Evolutionary conservation across 1,140 invertebrate genomes (phyloP).

Genomic region (Holcopasites calliopsidis): DNA sequence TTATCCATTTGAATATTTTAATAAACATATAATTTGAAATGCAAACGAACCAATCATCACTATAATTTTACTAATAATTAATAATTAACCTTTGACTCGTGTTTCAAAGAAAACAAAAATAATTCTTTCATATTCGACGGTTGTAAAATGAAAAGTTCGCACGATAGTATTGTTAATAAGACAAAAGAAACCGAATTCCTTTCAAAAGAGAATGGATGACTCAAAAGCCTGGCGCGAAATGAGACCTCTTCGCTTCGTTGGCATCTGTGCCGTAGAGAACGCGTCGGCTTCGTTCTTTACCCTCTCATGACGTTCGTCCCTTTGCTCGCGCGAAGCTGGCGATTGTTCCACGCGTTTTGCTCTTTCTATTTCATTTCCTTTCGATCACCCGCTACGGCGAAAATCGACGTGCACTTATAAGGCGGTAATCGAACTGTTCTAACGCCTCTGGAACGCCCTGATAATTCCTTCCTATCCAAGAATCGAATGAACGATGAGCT

Average conservation of each 20-base stretch:
- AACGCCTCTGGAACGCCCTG: neutral
- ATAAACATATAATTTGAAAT: neutral
- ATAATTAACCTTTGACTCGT: too few relatives aligned
- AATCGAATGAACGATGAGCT: neutral
- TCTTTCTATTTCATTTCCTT: constrained; percentile 40
- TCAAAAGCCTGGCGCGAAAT: constrained; percentile 24
- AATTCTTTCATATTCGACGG: too few relatives aligned
- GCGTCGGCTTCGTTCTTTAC: neutral
- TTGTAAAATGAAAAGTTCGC: neutral
- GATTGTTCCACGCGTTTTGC: constrained; percentile 30
- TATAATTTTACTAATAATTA: too few relatives aligned
- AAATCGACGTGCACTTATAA: constrained; percentile 15
- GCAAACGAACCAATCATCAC: too few relatives aligned
- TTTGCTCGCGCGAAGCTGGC: constrained; percentile 7
- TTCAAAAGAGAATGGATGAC: neutral
- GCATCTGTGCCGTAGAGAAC: neutral
- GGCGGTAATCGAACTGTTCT: constrained; percentile 5
- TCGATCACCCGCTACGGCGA: neutral
- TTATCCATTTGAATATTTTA: neutral
- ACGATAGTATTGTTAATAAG: constrained; percentile 2
- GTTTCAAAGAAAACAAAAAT: too few relatives aligned
- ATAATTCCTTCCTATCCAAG: neutral
- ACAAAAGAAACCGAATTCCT: neutral
- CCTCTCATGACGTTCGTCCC: neutral
- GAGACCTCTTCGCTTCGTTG: constrained; percentile 24